phyloP scores from a whole-genome alignment of 2,797 vertebrate genomes.

The Anableps anableps region DNA sequence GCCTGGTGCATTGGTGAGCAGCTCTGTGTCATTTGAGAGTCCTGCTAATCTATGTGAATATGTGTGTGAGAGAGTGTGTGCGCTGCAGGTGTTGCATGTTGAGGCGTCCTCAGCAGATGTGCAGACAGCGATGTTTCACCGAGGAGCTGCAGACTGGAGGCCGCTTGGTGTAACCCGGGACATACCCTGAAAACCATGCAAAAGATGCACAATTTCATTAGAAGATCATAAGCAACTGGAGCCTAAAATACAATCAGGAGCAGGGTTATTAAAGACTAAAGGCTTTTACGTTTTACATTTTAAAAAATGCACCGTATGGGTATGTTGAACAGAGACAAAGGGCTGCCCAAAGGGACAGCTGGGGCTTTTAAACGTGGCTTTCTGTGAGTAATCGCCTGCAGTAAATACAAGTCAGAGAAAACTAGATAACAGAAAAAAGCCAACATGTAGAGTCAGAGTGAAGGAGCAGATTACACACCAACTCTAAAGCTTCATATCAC shows the following conservation, averaged over 20 bases:
- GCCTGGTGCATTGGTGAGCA: constrained; percentile 33
- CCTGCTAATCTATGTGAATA: constrained; percentile 16
- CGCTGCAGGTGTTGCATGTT: constrained; percentile 85
- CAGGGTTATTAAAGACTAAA: not conserved
- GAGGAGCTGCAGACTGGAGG: constrained; percentile 94
- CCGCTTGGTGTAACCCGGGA: constrained; percentile 93
- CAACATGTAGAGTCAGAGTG: not conserved
- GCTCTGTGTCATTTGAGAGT: constrained; percentile 37
- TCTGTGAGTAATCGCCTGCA: not conserved
- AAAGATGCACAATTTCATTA: not conserved
- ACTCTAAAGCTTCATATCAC: too few species aligned
- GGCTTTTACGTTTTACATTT: not conserved
- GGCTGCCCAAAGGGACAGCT: too few species aligned
- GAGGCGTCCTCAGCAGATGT: constrained; percentile 79
- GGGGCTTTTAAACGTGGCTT: not conserved
- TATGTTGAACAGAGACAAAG: too few species aligned
- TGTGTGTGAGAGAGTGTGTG: constrained; percentile 30
- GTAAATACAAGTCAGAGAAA: not conserved
- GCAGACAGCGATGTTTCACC: constrained; percentile 81
- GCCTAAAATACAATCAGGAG: not conserved
- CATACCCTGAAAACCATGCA: constrained; percentile 83
- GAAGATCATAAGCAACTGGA: not conserved
- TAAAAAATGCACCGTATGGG: not conserved
- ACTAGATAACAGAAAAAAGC: not conserved
- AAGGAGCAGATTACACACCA: not conserved